Conservation (phyloP, 2,888 invertebrate genomes). For the Chironomus tentans region DNA sequence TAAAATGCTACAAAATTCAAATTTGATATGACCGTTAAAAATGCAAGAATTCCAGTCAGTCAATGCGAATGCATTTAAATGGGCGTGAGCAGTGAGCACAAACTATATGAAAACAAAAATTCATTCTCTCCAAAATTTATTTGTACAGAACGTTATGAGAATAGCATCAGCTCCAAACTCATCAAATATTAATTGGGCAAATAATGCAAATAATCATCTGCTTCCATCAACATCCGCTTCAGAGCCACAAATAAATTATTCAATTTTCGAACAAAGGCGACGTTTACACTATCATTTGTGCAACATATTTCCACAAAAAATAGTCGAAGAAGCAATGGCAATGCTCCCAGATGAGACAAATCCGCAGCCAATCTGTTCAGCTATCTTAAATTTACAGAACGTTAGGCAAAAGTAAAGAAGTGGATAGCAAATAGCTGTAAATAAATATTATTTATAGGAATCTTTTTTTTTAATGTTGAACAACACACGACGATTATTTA, state of each 20-base stretch:
- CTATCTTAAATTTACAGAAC: constrained; percentile 57
- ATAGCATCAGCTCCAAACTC: constrained; percentile 58
- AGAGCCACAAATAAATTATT: constrained; percentile 50
- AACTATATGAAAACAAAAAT: too few relatives aligned
- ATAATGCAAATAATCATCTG: constrained; percentile 30
- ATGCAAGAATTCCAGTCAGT: too few relatives aligned
- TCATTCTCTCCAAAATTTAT: not conserved
- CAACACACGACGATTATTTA: too few relatives aligned
- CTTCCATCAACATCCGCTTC: constrained; percentile 44
- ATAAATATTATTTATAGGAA: too few relatives aligned
- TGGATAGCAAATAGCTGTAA: too few relatives aligned
- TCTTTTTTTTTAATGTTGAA: too few relatives aligned
- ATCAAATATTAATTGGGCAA: constrained; percentile 29
- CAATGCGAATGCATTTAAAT: too few relatives aligned
- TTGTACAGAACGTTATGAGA: constrained; percentile 51
- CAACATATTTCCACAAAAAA: constrained; percentile 77
- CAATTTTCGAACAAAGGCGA: constrained; percentile 53
- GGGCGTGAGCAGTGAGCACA: too few relatives aligned
- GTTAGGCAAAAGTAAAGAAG: not conserved
- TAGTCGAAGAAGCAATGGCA: constrained; percentile 82
- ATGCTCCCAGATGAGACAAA: constrained; percentile 78
- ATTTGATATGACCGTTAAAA: too few relatives aligned
- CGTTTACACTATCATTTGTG: constrained; percentile 79
- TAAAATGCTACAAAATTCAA: too few relatives aligned
- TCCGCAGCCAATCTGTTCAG: constrained; percentile 80